Conservation (phyloP, 2,888 invertebrate genomes). For the Lissocephala sabroskyi region DNA sequence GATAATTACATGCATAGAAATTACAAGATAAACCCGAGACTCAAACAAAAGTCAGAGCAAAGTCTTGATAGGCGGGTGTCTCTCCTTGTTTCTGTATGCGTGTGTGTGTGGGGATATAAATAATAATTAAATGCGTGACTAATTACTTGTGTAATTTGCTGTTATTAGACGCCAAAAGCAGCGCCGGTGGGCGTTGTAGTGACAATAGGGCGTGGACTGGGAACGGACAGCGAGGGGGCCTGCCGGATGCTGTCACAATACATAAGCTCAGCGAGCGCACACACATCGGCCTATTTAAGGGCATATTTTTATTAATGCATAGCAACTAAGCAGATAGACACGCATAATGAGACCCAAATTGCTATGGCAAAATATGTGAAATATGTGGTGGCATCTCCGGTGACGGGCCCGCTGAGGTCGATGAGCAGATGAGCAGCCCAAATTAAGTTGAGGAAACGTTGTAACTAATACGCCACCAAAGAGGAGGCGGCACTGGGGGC, state of each 20-base stretch:
- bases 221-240: neutral
- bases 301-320: slow-evolving; percentile 7
- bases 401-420: neutral
- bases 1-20: slow-evolving; percentile 47
- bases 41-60: too few relatives aligned
- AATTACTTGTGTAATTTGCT: slow-evolving; percentile 66
- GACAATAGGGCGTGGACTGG: slow-evolving; percentile 19
- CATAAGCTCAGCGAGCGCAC: slow-evolving; percentile 15
- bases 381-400: neutral
- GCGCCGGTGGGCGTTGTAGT: slow-evolving; percentile 1
- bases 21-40: slow-evolving; percentile 1
- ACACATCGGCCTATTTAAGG: neutral
- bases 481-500: too few relatives aligned
- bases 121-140: slow-evolving; percentile 67
- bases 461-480: too few relatives aligned
- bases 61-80: too few relatives aligned
- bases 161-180: slow-evolving; percentile 45
- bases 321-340: slow-evolving; percentile 1
- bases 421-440: slow-evolving; percentile 10
- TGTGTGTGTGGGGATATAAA: slow-evolving; percentile 33
- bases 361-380: slow-evolving; percentile 48
- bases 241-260: slow-evolving; percentile 36
- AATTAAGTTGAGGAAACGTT: slow-evolving; percentile 52
- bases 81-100: too few relatives aligned
- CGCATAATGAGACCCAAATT: slow-evolving; percentile 44